These are phyloP conservation scores for Petrolisthes manimaculis DNA, from an alignment of 2,888 invertebrate species.

Conservation along the genomic window DNA sequence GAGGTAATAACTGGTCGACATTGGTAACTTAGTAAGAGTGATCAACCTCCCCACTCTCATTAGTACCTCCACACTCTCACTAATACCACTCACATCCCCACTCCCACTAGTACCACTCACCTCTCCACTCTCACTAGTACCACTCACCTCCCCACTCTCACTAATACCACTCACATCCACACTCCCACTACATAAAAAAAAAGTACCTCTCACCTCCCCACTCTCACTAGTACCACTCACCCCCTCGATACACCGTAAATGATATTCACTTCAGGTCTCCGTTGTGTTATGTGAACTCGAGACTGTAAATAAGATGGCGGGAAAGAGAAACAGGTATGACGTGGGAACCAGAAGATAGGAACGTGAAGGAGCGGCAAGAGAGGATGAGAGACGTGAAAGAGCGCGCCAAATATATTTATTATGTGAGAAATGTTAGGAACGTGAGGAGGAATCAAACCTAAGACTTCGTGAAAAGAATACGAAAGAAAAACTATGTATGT, in stretches of 20 bases:
- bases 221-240: not conserved
- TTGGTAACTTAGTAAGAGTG: not conserved
- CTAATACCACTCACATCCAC: not conserved
- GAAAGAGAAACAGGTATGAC: not conserved
- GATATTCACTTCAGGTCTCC: not conserved
- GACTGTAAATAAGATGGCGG: not conserved
- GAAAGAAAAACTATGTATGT: no score
- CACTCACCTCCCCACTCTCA: not conserved
- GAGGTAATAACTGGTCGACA: no score
- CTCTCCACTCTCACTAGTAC: not conserved
- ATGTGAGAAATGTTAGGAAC: no score
- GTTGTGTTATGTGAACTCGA: no score
- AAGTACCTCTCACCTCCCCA: no score
- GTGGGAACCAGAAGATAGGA: not conserved
- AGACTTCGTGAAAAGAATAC: no score
- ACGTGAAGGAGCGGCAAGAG: not conserved
- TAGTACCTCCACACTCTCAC: no score
- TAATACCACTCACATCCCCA: not conserved
- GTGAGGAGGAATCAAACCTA: no score
- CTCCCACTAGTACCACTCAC: not conserved
- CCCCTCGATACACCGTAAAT: no score
- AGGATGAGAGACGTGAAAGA: not conserved
- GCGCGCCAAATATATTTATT: no score
- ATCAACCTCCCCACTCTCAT: not conserved
- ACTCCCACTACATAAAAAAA: not conserved